Evolutionary conservation across 2,888 invertebrate species (phyloP).

Genomic region (Microplitis manilae): DNA sequence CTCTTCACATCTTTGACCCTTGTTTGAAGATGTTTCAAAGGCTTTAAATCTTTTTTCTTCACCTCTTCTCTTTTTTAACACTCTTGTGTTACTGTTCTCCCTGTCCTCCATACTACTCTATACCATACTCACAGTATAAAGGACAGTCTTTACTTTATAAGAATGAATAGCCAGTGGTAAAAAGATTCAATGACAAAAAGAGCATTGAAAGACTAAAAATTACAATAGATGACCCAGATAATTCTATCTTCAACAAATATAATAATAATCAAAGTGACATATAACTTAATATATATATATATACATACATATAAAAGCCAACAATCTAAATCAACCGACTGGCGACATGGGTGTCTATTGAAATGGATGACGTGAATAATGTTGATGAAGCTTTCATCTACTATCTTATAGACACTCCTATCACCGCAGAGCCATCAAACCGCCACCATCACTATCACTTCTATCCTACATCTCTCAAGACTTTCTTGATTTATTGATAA

Average conservation of each 20-base stretch:
- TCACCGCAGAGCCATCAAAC: not conserved
- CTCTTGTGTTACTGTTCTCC: not conserved
- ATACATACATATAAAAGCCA: not conserved
- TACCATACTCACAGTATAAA: constrained; percentile 1
- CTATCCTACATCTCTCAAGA: not conserved
- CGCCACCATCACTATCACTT: not conserved
- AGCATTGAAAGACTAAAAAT: constrained; percentile 9
- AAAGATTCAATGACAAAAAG: constrained; percentile 41
- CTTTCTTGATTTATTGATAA: not conserved
- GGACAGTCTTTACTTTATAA: constrained; percentile 1
- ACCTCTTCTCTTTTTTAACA: not conserved
- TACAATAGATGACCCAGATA: not conserved
- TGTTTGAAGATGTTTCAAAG: constrained; percentile 12
- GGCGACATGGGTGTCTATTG: not conserved
- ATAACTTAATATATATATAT: not conserved
- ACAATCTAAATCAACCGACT: not conserved
- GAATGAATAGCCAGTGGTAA: constrained; percentile 27
- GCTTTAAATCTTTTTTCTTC: constrained; percentile 9
- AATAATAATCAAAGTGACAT: not conserved
- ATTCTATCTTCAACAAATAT: not conserved
- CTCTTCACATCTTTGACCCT: constrained; percentile 13
- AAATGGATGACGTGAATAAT: not conserved
- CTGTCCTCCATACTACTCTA: not conserved
- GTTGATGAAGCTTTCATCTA: constrained; percentile 1
- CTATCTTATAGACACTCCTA: not conserved